Percentiles rank a stretch among this genome's conserved stretches.
Conservation (phyloP, 2,797 vertebrate genomes). For the Chelonia mydas region DNA sequence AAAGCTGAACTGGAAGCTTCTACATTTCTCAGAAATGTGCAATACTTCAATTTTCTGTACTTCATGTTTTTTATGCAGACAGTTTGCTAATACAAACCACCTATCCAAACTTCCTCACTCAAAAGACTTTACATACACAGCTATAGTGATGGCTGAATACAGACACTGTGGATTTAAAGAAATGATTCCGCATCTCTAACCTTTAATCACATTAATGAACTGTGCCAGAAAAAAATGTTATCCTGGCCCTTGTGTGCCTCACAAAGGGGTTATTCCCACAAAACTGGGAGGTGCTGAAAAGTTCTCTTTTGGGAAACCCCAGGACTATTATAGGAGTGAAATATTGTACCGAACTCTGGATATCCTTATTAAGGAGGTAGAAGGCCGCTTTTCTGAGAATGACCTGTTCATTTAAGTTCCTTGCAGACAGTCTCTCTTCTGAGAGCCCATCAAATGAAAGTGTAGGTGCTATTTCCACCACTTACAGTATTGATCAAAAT, state of each 20-base stretch:
- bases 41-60: background rate
- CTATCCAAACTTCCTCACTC: background rate
- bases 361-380: background rate
- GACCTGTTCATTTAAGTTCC: background rate
- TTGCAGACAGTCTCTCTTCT: background rate
- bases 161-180: too few species aligned
- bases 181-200: background rate
- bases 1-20: too few species aligned
- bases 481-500: background rate
- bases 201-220: background rate
- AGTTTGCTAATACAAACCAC: background rate
- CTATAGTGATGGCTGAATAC: background rate
- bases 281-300: background rate
- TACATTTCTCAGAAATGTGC: too few species aligned
- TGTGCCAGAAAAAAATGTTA: background rate
- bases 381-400: background rate
- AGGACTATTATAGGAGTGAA: background rate
- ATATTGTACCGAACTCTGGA: background rate
- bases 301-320: background rate
- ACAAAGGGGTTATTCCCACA: background rate
- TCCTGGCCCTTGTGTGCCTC: background rate
- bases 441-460: background rate
- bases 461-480: background rate
- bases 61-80: background rate
- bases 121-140: background rate